Evolutionary conservation across 2,888 invertebrate genomes (phyloP).

Genomic region (Pammene fasciana): DNA sequence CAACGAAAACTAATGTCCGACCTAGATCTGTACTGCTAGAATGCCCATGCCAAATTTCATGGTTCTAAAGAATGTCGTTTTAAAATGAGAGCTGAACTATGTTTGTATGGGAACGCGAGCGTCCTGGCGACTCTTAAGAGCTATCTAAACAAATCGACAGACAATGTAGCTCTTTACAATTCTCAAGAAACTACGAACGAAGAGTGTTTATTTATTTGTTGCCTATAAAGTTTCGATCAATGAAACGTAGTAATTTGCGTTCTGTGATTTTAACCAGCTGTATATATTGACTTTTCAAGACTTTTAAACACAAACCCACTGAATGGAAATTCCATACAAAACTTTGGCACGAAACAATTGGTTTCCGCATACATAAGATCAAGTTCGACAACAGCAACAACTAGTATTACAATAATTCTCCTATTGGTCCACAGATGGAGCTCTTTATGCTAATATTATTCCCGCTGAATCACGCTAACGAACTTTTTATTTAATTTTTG

Average conservation of each 20-base stretch:
- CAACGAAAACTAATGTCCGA: too few species aligned
- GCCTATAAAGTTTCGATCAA: too few species aligned
- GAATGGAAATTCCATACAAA: not conserved
- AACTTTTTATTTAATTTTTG: not conserved
- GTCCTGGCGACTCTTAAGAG: too few species aligned
- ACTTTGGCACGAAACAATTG: not conserved
- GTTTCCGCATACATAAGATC: not conserved
- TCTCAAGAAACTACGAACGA: too few species aligned
- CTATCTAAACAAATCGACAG: not conserved
- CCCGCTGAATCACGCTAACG: not conserved
- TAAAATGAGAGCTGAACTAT: too few species aligned
- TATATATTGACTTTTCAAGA: not conserved
- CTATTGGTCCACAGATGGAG: slow-evolving; percentile 9
- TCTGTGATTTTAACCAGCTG: not conserved
- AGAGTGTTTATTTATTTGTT: too few species aligned
- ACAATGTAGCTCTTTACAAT: too few species aligned
- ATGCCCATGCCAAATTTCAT: too few species aligned
- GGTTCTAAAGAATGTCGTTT: too few species aligned
- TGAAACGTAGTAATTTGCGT: too few species aligned
- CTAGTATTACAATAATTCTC: slow-evolving; percentile 4
- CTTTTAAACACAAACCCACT: not conserved
- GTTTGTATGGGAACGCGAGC: too few species aligned
- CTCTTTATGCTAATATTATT: not conserved
- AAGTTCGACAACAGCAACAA: not conserved
- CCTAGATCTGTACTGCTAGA: too few species aligned